A percentile compares a stretch with the other conserved stretches of the same genome.
Conservation (phyloP, 2,888 invertebrate genomes). For the Campoletis raptor region DNA sequence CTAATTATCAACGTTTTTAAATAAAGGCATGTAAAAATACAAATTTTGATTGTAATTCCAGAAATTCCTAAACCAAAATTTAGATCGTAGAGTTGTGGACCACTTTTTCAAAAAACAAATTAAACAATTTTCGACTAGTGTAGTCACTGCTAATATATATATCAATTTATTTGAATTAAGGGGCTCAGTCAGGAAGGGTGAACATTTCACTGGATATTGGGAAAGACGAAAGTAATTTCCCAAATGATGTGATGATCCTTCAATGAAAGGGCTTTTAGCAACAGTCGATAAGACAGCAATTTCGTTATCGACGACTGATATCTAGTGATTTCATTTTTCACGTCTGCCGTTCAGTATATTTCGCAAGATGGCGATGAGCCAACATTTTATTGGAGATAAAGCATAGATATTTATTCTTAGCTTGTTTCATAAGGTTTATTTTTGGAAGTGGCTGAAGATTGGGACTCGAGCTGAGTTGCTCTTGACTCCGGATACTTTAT, state of each 20-base stretch:
- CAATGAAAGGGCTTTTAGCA: neutral
- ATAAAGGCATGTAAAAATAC: neutral
- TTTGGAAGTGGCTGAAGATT: neutral
- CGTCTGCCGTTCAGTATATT: neutral
- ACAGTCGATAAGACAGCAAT: neutral
- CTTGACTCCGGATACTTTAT: conserved; percentile 23
- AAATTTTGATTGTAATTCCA: neutral
- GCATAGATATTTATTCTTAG: neutral
- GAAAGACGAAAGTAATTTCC: neutral
- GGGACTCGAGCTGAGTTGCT: neutral
- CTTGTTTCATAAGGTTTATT: neutral
- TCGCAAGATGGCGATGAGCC: neutral
- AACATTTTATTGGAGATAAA: neutral
- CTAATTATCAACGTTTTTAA: neutral
- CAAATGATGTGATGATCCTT: neutral
- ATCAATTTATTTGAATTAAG: too few species aligned
- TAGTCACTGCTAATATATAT: too few species aligned
- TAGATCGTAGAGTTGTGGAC: too few species aligned
- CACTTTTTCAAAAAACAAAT: too few species aligned
- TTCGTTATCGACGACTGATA: neutral
- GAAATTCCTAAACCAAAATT: neutral
- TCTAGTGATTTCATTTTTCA: neutral
- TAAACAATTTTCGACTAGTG: too few species aligned
- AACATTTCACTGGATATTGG: too few species aligned
- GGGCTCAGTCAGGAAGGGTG: too few species aligned